These are phyloP conservation scores for Chlorops oryzae DNA, from an alignment of 1,140 invertebrate genomes.

Conservation along the genomic window DNA sequence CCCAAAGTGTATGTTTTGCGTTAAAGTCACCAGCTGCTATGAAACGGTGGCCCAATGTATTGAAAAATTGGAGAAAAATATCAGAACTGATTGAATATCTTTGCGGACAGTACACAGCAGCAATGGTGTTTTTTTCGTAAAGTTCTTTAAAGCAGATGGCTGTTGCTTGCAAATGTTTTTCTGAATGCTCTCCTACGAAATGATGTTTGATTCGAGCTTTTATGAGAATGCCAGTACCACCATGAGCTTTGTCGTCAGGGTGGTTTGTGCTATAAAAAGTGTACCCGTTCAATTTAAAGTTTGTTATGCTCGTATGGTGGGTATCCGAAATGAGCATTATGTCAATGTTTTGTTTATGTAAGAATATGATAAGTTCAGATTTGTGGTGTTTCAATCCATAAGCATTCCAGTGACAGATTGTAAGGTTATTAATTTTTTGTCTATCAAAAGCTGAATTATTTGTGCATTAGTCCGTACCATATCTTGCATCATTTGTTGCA, in stretches of 20 bases:
- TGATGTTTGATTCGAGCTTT: slow-evolving; percentile 15
- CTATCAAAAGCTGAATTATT: too few relatives aligned
- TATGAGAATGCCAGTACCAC: slow-evolving; percentile 16
- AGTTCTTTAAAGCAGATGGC: background rate
- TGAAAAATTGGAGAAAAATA: slow-evolving; percentile 22
- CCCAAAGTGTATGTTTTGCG: too few relatives aligned
- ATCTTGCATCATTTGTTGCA: too few relatives aligned
- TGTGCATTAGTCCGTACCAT: too few relatives aligned
- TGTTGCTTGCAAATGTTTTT: background rate
- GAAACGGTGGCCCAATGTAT: slow-evolving; percentile 24
- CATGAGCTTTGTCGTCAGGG: slow-evolving; percentile 19
- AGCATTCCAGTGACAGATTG: too few relatives aligned
- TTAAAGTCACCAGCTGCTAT: too few relatives aligned
- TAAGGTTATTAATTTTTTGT: too few relatives aligned
- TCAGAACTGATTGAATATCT: slow-evolving; percentile 15
- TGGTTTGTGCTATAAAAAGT: slow-evolving; percentile 16
- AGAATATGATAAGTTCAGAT: background rate
- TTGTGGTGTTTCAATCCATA: too few relatives aligned
- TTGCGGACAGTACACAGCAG: slow-evolving; percentile 28
- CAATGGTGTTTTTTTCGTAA: background rate
- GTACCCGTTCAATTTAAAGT: slow-evolving; percentile 4
- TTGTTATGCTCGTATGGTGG: background rate
- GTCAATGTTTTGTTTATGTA: background rate
- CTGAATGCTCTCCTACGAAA: background rate
- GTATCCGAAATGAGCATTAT: too few relatives aligned